These are phyloP conservation scores for Vespertilio murinus DNA, from an alignment of 2,797 vertebrate species.

Conservation along the genomic window DNA sequence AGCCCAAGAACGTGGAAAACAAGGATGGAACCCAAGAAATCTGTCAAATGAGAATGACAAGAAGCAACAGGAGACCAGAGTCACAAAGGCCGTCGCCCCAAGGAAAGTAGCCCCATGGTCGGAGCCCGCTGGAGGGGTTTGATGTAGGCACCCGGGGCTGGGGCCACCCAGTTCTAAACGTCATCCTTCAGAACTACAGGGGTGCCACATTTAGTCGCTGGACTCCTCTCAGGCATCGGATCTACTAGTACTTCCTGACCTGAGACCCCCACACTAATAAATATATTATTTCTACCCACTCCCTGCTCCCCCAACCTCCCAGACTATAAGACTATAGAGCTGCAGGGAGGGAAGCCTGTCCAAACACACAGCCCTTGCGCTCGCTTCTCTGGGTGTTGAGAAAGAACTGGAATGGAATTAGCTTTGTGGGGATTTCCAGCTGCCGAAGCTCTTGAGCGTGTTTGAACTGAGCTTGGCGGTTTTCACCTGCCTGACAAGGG, in stretches of 20 bases:
- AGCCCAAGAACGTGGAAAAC: slow-evolving; percentile 1
- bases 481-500: background rate
- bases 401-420: slow-evolving; percentile 63
- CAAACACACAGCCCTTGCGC: background rate
- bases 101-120: background rate
- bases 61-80: background rate
- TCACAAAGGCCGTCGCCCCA: background rate
- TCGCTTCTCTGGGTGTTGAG: slow-evolving; percentile 59
- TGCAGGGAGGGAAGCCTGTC: background rate
- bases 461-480: slow-evolving; percentile 44
- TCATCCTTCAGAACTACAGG: background rate
- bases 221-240: background rate
- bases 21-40: background rate
- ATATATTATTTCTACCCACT: background rate
- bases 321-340: background rate
- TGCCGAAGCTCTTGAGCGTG: background rate
- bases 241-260: background rate
- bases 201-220: too few relatives aligned
- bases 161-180: background rate
- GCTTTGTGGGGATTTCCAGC: slow-evolving; percentile 65
- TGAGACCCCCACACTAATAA: background rate
- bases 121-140: background rate
- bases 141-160: background rate
- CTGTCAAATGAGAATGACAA: background rate
- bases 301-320: background rate